Base-by-base conservation (phyloP, 1,140 invertebrate genomes). In the Drosophila varians region DNA sequence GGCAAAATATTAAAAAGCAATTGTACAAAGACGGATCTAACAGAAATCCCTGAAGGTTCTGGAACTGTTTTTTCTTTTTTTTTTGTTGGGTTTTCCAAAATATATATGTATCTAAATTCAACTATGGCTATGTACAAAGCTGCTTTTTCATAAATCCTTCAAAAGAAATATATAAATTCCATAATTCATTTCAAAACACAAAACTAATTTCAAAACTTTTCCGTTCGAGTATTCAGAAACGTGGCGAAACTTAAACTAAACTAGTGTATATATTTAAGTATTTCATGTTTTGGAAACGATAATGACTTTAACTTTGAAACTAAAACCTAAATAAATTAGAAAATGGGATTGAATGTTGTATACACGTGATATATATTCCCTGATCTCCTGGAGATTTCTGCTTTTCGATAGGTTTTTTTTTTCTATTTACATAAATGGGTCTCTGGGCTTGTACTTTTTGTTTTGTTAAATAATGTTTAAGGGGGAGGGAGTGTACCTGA, bases 401-500 rank as follows among this genome's bases (percentile, higher is more conserved):
- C 34, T 47, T 49, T n/a, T n/a, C n/a, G n/a, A n/a, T n/a, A n/a
- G n/a, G n/a, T n/a, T n/a, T n/a, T 49, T 26, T 34, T 12, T 25
- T 2, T 47, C 4, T 62, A 62, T 64, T 7, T 64, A 61, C 55
- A 64, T 21, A 18, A 36, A 18, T 40, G 25, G 6, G 18, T 12
- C n/a, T 14, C 4, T 19, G 23, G 23, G 38, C 52, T 69, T 68
- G 60, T 28, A 48, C 47, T 54, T 53, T 64, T 53, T 64, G 45
- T 45, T 40, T 25, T 34, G 7, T 23, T 38, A 6, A 38, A 36
- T 7, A 9, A 8, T 1, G 25, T 16, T 2, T 8, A n/a, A n/a
- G 31, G 31, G 11, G 11, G 31, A 6, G 11, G 3, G 16, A 34
- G 3, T 34, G 16, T 69, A 47, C 7, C 21, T 34, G 25, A 49